Percentiles rank a stretch among this genome's conserved stretches.
Conservation (phyloP, 2,797 vertebrate species). For the Sorex maritimensis region DNA sequence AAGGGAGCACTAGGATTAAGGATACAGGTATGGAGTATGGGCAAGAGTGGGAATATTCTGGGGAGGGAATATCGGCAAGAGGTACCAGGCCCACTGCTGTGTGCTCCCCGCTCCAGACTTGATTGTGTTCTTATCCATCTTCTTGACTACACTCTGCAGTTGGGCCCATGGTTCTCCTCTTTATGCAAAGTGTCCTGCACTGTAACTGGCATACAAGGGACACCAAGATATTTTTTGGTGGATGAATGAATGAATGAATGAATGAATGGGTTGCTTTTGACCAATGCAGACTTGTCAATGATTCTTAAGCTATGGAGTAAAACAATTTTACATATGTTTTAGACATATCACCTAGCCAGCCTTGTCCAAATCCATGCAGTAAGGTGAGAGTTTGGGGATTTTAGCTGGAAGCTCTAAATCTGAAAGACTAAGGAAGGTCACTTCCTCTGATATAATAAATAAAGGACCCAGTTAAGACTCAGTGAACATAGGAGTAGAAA, state of each 20-base stretch:
- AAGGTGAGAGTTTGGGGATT: not conserved
- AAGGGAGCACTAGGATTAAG: not conserved
- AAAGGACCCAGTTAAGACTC: not conserved
- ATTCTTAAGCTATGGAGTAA: not conserved
- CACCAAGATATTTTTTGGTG: not conserved
- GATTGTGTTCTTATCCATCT: not conserved
- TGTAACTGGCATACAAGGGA: not conserved
- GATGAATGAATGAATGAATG: not conserved
- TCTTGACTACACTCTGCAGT: not conserved
- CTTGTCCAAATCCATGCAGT: not conserved
- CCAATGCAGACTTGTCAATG: not conserved
- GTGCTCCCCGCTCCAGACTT: rapidly evolving
- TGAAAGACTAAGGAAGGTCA: conserved; percentile 1
- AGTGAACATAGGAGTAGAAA: not conserved
- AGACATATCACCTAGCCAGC: conserved; percentile 1
- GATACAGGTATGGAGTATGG: not conserved
- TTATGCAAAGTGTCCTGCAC: not conserved
- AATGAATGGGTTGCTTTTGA: not conserved
- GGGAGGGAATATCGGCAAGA: not conserved
- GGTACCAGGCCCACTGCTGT: not conserved
- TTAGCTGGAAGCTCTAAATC: not conserved
- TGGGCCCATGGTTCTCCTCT: not conserved
- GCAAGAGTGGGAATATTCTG: not conserved
- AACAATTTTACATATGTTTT: not conserved
- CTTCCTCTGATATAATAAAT: not conserved